Evolutionary conservation across 2,888 invertebrate genomes (phyloP), one percentile per base, ranked within the genome.

Genomic region (Drosophila melanocephala): DNA sequence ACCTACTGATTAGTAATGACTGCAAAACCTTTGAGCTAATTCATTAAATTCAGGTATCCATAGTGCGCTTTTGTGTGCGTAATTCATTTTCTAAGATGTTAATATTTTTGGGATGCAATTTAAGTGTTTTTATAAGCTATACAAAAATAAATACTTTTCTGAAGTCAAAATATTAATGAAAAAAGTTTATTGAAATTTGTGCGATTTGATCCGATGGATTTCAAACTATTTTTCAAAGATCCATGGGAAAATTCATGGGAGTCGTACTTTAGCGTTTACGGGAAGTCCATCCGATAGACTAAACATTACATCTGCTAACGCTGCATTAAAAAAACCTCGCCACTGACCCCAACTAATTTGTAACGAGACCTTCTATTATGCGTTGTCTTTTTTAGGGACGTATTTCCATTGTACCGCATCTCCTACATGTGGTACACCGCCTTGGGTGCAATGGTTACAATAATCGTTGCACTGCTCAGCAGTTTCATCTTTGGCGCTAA

Each of bases 341-440:
- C 44, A 47, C 14, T 47, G 22, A 22, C 22, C 0, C 14, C 6
- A 22, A 16, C 22, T 22, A 22, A 22, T 16, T 22, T 22, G 22
- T 22, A 14, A 47, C 4, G 14, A 22, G 22, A 22, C 4, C 14
- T 14, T 16, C 16, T 16, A 16, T 26, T 47, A 16, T 26, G 2
- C 2, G 14, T 55, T n/a, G 10, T 56, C 14, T 19, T 32, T 77
- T 83, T 30, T 39, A 94, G 93, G 44, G 89, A 91, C 22, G 84
- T 93, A 50, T 92, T 93, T 80, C 92, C 93, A 0, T 72, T 97
- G 5, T 96, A 96, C 69, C 96, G 96, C 52, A 95, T 97, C 14
- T 97, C 97, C 0, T 97, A 97, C 91, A 95, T 97, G 94, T 97
- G 97, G 97, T 97, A 96, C 85, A 96, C 97, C 0, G 92, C 96